A percentile compares a stretch with the other conserved stretches of the same genome.
Conservation (phyloP, 2,797 vertebrate species). For the Sebastes reedi region DNA sequence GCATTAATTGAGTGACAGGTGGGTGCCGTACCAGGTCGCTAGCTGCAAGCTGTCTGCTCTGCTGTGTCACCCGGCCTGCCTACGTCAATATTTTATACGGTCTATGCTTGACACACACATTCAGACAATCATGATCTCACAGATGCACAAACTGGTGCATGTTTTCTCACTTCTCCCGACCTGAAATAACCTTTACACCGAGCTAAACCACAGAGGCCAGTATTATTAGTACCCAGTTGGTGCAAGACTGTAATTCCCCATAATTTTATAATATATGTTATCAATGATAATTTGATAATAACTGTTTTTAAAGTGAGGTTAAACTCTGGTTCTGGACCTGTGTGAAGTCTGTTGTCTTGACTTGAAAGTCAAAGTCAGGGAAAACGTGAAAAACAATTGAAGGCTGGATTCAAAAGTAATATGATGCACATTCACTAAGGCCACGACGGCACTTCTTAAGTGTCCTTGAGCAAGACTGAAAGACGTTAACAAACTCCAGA, state of each 20-base stretch:
- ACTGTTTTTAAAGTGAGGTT: neutral
- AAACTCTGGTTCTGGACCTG: neutral
- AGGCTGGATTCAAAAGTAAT: neutral
- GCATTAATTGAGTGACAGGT: too few relatives aligned
- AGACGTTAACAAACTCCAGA: constrained; percentile 7
- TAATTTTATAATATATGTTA: neutral
- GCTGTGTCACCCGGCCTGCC: too few relatives aligned
- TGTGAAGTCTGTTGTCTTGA: neutral
- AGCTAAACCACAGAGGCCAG: neutral
- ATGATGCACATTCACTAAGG: neutral
- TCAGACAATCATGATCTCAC: neutral
- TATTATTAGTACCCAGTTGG: fast-evolving
- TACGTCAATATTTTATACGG: too few relatives aligned
- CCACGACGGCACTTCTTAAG: neutral
- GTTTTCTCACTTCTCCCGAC: neutral
- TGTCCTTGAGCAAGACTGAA: neutral
- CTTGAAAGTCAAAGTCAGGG: neutral
- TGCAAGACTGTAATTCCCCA: neutral
- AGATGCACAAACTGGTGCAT: neutral
- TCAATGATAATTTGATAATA: neutral
- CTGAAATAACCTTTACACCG: neutral
- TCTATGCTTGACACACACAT: neutral
- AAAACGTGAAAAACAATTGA: neutral
- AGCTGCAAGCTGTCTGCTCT: too few relatives aligned
- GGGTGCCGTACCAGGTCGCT: too few relatives aligned